Evolutionary conservation across 2,797 vertebrate species (phyloP).

Genomic region (Poecilia gillii): DNA sequence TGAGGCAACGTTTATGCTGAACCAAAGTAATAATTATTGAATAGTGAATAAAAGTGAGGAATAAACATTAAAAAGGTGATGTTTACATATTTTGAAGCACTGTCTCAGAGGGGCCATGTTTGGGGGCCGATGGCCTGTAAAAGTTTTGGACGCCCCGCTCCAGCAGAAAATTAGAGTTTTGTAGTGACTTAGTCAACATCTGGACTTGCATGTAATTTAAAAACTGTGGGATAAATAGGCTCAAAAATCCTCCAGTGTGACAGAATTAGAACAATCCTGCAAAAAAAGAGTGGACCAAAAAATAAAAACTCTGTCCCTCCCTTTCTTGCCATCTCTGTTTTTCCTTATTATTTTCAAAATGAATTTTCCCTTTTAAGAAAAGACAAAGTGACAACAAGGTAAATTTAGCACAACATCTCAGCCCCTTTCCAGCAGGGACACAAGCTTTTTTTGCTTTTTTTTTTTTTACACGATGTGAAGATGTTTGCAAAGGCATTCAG

Average conservation of each 20-base stretch:
- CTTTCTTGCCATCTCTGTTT: not conserved
- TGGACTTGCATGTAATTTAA: not conserved
- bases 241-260: not conserved
- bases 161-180: not conserved
- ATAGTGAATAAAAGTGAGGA: too few species aligned
- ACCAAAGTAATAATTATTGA: too few species aligned
- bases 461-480: slow-evolving; percentile 29
- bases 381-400: not conserved
- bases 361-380: not conserved
- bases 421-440: slow-evolving; percentile 7
- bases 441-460: not conserved
- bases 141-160: too few species aligned
- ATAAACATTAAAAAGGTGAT: too few species aligned
- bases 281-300: not conserved
- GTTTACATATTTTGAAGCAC: too few species aligned
- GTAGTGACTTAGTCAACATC: not conserved
- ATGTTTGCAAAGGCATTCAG: not conserved
- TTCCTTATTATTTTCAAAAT: too few species aligned
- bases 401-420: not conserved
- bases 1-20: too few species aligned
- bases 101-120: too few species aligned
- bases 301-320: not conserved
- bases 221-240: too few species aligned
- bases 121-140: too few species aligned
- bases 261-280: not conserved